Percentiles rank a stretch among this genome's conserved stretches.
phyloP scores from a whole-genome alignment of 2,797 vertebrate genomes.

The Mormyrus hasselquistii region DNA sequence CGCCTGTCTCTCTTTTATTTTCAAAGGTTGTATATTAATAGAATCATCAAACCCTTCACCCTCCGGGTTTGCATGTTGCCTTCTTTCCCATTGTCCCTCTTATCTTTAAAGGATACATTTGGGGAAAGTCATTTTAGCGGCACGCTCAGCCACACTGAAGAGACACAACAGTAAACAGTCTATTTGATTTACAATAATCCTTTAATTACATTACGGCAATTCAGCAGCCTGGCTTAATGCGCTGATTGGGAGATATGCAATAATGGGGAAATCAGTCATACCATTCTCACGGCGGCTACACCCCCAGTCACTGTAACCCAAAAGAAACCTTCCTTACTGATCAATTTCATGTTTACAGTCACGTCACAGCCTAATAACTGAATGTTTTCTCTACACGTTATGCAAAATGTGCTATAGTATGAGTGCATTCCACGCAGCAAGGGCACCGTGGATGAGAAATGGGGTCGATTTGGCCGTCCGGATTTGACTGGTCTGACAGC shows the following conservation, averaged over 20 bases:
- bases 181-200: conserved; percentile 21
- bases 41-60: conserved; percentile 11
- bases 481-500: background rate
- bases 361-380: background rate
- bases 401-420: background rate
- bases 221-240: conserved; percentile 10
- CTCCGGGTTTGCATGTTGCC: conserved; percentile 7
- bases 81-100: background rate
- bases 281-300: background rate
- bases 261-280: background rate
- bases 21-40: conserved; percentile 16
- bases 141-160: conserved; percentile 10
- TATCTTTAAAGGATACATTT: conserved; percentile 17
- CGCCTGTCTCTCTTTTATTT: background rate
- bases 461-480: background rate
- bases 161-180: conserved; percentile 14
- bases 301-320: background rate
- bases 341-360: background rate
- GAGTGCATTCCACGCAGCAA: background rate
- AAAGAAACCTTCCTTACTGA: conserved; percentile 2
- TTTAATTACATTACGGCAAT: conserved; percentile 21
- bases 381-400: background rate
- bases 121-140: conserved; percentile 7
- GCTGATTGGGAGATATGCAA: conserved; percentile 11
- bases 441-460: background rate